Percentiles rank a stretch among this genome's conserved stretches.
Evolutionary conservation across 2,113 vertebrate species (phyloP).

Genomic region (Crotophaga sulcirostris): DNA sequence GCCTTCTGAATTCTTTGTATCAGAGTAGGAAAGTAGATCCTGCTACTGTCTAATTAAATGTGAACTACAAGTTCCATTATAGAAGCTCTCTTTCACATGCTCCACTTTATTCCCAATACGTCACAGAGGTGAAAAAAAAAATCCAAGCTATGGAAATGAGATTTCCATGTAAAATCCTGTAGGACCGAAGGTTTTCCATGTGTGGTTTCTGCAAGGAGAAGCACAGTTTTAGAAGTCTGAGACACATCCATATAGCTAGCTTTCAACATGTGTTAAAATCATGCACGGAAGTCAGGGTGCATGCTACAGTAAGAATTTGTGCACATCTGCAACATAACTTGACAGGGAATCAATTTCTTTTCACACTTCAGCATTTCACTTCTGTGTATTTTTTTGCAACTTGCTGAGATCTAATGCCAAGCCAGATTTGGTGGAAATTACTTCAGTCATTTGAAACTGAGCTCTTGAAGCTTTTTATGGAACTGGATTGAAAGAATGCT

Average conservation of each 20-base stretch:
- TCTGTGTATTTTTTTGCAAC: constrained; percentile 30
- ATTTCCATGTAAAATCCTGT: not conserved
- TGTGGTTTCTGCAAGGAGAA: not conserved
- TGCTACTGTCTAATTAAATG: not conserved
- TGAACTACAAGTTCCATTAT: not conserved
- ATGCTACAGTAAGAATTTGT: constrained; percentile 19
- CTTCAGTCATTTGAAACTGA: constrained; percentile 49
- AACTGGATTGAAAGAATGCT: constrained; percentile 47
- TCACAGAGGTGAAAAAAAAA: not conserved
- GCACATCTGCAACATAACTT: constrained; percentile 48
- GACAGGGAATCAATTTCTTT: constrained; percentile 35
- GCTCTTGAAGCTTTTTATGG: constrained; percentile 57
- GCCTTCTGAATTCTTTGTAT: not conserved
- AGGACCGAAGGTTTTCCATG: not conserved
- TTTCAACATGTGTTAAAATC: constrained; percentile 32
- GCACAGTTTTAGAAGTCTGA: not conserved
- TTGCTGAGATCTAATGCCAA: constrained; percentile 36
- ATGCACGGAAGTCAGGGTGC: not conserved
- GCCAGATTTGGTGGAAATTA: constrained; percentile 39
- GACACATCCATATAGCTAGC: not conserved
- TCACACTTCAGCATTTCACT: constrained; percentile 58
- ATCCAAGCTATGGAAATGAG: not conserved
- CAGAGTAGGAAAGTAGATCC: not conserved
- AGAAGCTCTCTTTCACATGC: not conserved
- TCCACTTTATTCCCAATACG: not conserved